Conservation (phyloP, 1,140 invertebrate species). For the Lordiphosa stackelbergi region DNA sequence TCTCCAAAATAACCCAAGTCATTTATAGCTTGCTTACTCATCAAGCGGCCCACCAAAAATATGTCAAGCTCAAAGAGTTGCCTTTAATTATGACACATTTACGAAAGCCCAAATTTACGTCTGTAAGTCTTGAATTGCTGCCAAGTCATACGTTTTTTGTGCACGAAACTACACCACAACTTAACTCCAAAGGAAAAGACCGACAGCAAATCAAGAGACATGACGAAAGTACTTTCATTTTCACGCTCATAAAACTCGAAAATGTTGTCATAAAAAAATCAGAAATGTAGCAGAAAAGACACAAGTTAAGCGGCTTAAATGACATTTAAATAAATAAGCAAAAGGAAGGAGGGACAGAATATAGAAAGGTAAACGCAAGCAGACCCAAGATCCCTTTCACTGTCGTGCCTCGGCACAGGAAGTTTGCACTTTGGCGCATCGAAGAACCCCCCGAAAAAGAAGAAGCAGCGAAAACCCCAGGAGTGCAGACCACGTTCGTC, state of each 20-base stretch:
- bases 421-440: slow-evolving; percentile 52
- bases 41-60: slow-evolving; percentile 22
- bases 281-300: slow-evolving; percentile 34
- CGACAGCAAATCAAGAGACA: slow-evolving; percentile 14
- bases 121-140: slow-evolving; percentile 34
- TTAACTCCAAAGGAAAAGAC: slow-evolving; percentile 19
- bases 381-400: slow-evolving; percentile 54
- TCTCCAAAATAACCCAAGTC: neutral
- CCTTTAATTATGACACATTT: slow-evolving; percentile 64
- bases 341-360: slow-evolving; percentile 18
- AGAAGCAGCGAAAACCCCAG: slow-evolving; percentile 21
- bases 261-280: slow-evolving; percentile 61
- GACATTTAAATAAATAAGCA: slow-evolving; percentile 61
- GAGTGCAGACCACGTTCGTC: slow-evolving; percentile 31
- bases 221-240: slow-evolving; percentile 71
- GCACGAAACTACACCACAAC: slow-evolving; percentile 33
- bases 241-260: slow-evolving; percentile 66
- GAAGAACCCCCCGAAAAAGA: slow-evolving; percentile 41
- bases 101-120: slow-evolving; percentile 50
- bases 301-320: slow-evolving; percentile 67
- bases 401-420: slow-evolving; percentile 43
- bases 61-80: slow-evolving; percentile 10
- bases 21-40: slow-evolving; percentile 9
- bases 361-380: slow-evolving; percentile 49
- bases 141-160: slow-evolving; percentile 42